Conservation (phyloP, 2,797 vertebrate species). For the Muraenolepis orangiensis region DNA sequence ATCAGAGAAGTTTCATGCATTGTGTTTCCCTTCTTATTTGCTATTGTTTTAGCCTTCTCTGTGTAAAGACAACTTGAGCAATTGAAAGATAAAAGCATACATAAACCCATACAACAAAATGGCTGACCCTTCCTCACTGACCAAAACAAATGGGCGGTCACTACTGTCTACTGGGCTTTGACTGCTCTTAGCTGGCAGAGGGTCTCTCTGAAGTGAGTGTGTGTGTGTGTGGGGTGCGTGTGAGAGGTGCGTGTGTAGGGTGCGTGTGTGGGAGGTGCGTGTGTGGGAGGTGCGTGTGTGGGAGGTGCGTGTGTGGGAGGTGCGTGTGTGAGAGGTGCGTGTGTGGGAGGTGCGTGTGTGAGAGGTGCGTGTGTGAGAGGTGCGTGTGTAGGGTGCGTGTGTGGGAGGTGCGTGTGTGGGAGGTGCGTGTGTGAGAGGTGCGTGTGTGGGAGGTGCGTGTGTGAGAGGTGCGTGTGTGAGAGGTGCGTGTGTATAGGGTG, state of each 20-base stretch:
- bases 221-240: background rate
- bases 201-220: background rate
- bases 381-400: background rate
- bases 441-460: background rate
- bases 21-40: background rate
- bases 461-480: background rate
- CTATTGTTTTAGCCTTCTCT: background rate
- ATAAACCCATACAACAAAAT: background rate
- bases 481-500: too few relatives aligned
- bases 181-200: background rate
- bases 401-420: background rate
- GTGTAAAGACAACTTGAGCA: background rate
- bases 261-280: background rate
- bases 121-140: background rate
- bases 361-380: background rate
- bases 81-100: background rate
- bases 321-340: background rate
- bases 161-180: background rate
- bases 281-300: background rate
- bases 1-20: too few relatives aligned
- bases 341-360: background rate
- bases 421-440: background rate
- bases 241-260: background rate
- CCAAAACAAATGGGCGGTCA: background rate
- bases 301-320: background rate